Percentiles rank a stretch among this genome's conserved stretches.
Conservation (phyloP, 2,797 vertebrate genomes). For the Myotis myotis region DNA sequence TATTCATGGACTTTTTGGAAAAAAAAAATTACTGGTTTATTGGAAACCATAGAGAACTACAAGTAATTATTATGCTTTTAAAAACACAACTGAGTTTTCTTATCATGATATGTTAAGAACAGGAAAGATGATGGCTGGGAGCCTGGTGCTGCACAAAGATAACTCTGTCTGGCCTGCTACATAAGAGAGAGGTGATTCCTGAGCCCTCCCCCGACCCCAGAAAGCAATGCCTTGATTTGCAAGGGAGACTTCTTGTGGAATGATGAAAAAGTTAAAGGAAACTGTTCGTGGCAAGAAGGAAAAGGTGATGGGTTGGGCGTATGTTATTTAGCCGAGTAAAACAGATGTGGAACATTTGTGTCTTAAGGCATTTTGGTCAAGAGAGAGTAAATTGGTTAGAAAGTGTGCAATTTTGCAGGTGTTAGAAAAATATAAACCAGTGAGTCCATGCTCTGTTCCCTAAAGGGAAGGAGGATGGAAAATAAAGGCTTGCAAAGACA, state of each 20-base stretch:
- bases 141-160: not conserved
- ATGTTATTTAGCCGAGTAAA: not conserved
- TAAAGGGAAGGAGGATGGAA: slow-evolving; percentile 7
- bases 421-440: slow-evolving; percentile 52
- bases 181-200: no score
- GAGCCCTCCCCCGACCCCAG: not conserved
- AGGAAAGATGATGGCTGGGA: not conserved
- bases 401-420: slow-evolving; percentile 51
- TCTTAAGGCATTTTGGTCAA: slow-evolving; percentile 46
- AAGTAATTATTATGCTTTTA: slow-evolving; percentile 77
- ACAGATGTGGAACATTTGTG: slow-evolving; percentile 53
- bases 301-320: not conserved
- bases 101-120: not conserved
- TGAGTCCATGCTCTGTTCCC: not conserved
- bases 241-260: not conserved
- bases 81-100: slow-evolving; percentile 65
- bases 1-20: slow-evolving; percentile 72
- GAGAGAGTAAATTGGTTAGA: slow-evolving; percentile 57
- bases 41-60: slow-evolving; percentile 76
- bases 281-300: not conserved
- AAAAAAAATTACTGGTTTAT: slow-evolving; percentile 53
- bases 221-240: slow-evolving; percentile 5
- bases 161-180: not conserved
- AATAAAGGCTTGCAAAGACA: not conserved
- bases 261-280: not conserved